These are phyloP conservation scores for Acipenser transmontanus DNA, from an alignment of 2,797 vertebrate genomes.

Conservation along the genomic window DNA sequence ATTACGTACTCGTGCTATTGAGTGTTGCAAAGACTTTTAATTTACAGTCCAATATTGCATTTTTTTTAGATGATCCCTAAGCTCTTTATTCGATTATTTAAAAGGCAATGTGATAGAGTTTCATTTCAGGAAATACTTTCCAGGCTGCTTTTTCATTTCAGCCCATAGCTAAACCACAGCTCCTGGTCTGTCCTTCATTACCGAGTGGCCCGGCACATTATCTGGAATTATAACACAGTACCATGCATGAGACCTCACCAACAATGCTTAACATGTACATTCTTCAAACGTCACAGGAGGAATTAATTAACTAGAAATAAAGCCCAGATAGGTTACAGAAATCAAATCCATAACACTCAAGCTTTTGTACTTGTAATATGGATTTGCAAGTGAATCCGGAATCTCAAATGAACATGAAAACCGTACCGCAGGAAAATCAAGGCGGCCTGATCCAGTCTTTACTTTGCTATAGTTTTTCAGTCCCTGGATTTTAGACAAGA, in stretches of 20 bases:
- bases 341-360: constrained; percentile 20
- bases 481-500: too few species aligned
- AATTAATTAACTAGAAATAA: constrained; percentile 27
- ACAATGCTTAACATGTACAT: constrained; percentile 39
- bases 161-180: constrained; percentile 34
- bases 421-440: too few species aligned
- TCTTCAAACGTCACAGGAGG: constrained; percentile 32
- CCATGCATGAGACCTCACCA: constrained; percentile 39
- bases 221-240: constrained; percentile 38
- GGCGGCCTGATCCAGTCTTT: too few species aligned
- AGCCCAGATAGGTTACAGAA: constrained; percentile 21
- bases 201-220: constrained; percentile 38
- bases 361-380: constrained; percentile 19
- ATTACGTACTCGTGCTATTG: too few species aligned
- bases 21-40: too few species aligned
- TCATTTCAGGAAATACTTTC: constrained; percentile 68
- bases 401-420: too few species aligned
- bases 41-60: too few species aligned
- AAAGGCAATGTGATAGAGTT: constrained; percentile 61
- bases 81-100: constrained; percentile 54
- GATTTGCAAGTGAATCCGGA: too few species aligned
- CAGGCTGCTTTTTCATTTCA: constrained; percentile 40
- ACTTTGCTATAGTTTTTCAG: too few species aligned
- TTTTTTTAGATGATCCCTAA: constrained; percentile 41
- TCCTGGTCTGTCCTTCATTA: constrained; percentile 19